phyloP scores from a whole-genome alignment of 2,797 vertebrate genomes.

The Pipistrellus pipistrellus region DNA sequence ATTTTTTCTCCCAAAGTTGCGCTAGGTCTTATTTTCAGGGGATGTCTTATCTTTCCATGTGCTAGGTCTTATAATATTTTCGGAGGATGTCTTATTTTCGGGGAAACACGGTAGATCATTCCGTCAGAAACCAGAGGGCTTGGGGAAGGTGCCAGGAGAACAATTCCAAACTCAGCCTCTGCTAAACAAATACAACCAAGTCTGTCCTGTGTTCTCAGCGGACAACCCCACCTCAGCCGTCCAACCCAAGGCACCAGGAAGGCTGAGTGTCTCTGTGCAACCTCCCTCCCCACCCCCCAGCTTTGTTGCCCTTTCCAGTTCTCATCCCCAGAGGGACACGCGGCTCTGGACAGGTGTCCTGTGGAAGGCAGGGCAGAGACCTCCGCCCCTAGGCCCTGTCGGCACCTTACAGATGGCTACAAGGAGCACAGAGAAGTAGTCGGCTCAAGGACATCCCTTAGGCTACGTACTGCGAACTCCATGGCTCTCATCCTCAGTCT shows the following conservation, averaged over 20 bases:
- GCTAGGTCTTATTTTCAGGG: no score
- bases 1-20: no score
- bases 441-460: not conserved
- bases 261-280: not conserved
- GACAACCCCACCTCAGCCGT: not conserved
- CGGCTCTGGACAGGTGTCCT: not conserved
- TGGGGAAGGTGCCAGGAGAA: not conserved
- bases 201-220: not conserved
- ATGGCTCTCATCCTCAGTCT: not conserved
- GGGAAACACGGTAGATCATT: not conserved
- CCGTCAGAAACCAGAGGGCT: not conserved
- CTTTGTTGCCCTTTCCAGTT: not conserved
- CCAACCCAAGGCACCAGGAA: not conserved
- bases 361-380: not conserved
- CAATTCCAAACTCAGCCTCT: not conserved
- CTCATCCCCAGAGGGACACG: not conserved
- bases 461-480: not conserved
- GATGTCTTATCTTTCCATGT: no score
- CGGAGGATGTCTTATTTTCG: no score
- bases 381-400: not conserved
- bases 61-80: no score
- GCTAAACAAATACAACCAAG: not conserved
- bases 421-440: not conserved
- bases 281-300: no score
- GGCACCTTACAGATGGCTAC: not conserved